Conservation (phyloP, 2,113 vertebrate genomes). For the Potamarius usumacintae region DNA sequence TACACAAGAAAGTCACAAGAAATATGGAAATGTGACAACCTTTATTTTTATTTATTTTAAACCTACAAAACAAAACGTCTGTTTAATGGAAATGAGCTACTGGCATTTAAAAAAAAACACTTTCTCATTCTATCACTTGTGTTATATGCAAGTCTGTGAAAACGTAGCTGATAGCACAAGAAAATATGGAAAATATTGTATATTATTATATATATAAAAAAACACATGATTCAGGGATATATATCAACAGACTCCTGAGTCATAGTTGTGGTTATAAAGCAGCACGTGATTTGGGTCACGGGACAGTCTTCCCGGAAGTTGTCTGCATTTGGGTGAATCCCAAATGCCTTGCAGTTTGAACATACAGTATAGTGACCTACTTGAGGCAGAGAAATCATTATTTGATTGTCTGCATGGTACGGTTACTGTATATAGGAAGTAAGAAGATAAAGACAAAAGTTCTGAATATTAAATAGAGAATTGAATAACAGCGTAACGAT, state of each 20-base stretch:
- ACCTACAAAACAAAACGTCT: background rate
- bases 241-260: background rate
- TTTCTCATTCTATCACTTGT: background rate
- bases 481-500: background rate
- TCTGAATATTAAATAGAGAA: background rate
- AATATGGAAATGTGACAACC: background rate
- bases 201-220: background rate
- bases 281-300: constrained; percentile 8
- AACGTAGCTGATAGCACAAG: background rate
- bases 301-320: background rate
- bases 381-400: background rate
- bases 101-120: background rate
- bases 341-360: background rate
- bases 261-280: background rate
- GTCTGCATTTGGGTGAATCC: background rate
- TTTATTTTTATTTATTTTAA: background rate
- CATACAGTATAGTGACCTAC: background rate
- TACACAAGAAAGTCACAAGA: background rate
- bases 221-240: too few species aligned
- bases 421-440: background rate
- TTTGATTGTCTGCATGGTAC: background rate
- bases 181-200: background rate
- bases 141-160: background rate
- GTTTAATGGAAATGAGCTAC: background rate
- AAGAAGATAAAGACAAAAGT: background rate